These are phyloP conservation scores for Notothenia rossii DNA, from an alignment of 2,113 vertebrate genomes.

Conservation along the genomic window DNA sequence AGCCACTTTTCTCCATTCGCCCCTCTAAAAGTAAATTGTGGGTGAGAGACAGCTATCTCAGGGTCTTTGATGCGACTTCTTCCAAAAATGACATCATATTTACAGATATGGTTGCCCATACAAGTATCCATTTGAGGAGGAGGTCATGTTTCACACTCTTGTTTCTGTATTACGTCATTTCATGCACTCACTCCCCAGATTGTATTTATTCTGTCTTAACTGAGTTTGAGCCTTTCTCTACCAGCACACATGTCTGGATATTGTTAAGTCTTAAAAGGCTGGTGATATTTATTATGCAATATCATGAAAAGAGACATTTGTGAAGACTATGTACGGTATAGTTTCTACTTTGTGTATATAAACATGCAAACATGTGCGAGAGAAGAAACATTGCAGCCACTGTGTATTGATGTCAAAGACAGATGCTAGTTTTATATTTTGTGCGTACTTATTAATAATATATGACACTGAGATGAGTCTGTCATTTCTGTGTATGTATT, in stretches of 20 bases:
- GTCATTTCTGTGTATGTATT: conserved; percentile 55
- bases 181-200: conserved; percentile 1
- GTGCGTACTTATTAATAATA: conserved; percentile 66
- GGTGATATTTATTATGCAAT: conserved; percentile 76
- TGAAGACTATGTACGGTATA: conserved; percentile 57
- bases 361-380: conserved; percentile 40
- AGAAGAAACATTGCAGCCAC: conserved; percentile 57
- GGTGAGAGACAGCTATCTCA: conserved; percentile 37
- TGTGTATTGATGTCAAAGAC: conserved; percentile 69
- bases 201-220: conserved; percentile 57
- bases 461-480: conserved; percentile 57
- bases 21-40: background rate
- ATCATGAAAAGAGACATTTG: conserved; percentile 23
- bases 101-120: background rate
- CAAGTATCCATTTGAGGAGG: conserved; percentile 3
- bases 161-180: background rate
- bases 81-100: conserved; percentile 35
- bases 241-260: conserved; percentile 25
- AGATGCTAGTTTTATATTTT: conserved; percentile 78
- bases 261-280: conserved; percentile 45
- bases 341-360: conserved; percentile 51
- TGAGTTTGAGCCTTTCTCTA: conserved; percentile 26
- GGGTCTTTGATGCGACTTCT: conserved; percentile 43
- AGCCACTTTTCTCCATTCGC: conserved; percentile 6
- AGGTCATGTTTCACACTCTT: conserved; percentile 2